Percentiles rank a stretch among this genome's conserved stretches.
Conservation (phyloP, 2,113 vertebrate species). For the Channa maculata region DNA sequence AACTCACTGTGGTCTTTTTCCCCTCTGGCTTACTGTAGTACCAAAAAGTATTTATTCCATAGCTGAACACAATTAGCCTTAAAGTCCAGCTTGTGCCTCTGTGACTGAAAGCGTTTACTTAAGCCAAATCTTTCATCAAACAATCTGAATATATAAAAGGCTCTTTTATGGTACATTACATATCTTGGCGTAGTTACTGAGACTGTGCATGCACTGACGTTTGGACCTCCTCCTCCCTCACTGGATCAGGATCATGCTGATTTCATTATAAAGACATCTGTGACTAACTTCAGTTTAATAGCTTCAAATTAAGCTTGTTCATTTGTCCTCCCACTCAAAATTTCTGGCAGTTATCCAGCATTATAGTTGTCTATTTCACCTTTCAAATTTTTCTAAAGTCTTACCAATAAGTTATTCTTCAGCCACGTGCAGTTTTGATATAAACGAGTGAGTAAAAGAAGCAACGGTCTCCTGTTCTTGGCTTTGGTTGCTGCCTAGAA, state of each 20-base stretch:
- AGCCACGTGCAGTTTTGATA: constrained; percentile 43
- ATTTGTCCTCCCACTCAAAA: background rate
- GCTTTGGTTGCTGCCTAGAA: constrained; percentile 39
- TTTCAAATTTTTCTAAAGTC: constrained; percentile 30
- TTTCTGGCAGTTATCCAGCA: background rate
- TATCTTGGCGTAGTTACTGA: constrained; percentile 5
- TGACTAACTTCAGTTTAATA: constrained; percentile 13
- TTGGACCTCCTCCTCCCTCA: background rate
- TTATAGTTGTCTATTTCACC: constrained; percentile 25
- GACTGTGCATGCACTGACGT: background rate
- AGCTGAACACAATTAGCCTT: background rate
- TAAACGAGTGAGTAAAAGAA: background rate
- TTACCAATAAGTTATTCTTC: constrained; percentile 41
- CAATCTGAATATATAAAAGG: background rate
- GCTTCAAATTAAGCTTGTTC: constrained; percentile 1
- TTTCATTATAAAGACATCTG: constrained; percentile 24
- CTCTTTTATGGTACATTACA: background rate
- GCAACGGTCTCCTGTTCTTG: background rate
- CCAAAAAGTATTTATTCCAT: constrained; percentile 19
- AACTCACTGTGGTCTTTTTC: background rate
- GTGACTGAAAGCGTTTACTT: background rate
- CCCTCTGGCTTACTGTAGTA: background rate
- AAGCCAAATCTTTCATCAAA: background rate
- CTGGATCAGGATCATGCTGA: constrained; percentile 2
- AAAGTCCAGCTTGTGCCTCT: background rate